Evolutionary conservation across 2,113 vertebrate species (phyloP).

Genomic region (Bufo gargarizans): DNA sequence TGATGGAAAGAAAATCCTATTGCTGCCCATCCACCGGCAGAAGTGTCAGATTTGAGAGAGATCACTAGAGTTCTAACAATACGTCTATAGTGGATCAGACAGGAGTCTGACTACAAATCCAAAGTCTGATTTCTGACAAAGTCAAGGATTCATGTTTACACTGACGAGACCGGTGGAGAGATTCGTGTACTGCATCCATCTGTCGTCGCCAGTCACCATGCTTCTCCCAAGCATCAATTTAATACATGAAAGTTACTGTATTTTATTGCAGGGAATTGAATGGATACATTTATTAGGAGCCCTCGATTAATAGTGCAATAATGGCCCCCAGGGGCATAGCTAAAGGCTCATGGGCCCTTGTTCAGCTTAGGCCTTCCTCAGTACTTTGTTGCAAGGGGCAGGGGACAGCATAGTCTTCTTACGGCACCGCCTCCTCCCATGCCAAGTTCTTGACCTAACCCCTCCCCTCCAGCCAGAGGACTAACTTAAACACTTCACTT

Average conservation of each 20-base stretch:
- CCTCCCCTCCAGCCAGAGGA: too few relatives aligned
- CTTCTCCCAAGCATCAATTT: too few relatives aligned
- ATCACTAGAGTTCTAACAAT: slow-evolving; percentile 22
- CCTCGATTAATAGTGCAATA: too few relatives aligned
- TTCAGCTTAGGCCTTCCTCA: too few relatives aligned
- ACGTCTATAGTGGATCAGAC: slow-evolving; percentile 11
- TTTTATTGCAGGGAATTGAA: neutral
- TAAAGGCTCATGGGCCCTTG: too few relatives aligned
- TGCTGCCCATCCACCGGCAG: neutral
- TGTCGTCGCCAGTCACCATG: neutral
- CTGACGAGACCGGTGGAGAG: neutral
- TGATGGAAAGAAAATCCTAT: neutral
- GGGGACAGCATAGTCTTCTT: too few relatives aligned
- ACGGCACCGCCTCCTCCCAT: too few relatives aligned
- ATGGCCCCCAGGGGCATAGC: too few relatives aligned
- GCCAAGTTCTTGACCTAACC: too few relatives aligned
- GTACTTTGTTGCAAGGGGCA: too few relatives aligned
- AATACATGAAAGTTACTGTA: neutral
- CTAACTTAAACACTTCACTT: too few relatives aligned
- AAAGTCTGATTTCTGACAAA: neutral
- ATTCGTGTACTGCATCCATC: neutral
- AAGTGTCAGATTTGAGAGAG: neutral
- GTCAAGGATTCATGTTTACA: neutral
- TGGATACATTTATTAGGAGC: too few relatives aligned
- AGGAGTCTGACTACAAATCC: neutral